A percentile compares a stretch with the other conserved stretches of the same genome.
Conservation (phyloP, 2,797 vertebrate genomes). For the Paedocypris micromegethes region DNA sequence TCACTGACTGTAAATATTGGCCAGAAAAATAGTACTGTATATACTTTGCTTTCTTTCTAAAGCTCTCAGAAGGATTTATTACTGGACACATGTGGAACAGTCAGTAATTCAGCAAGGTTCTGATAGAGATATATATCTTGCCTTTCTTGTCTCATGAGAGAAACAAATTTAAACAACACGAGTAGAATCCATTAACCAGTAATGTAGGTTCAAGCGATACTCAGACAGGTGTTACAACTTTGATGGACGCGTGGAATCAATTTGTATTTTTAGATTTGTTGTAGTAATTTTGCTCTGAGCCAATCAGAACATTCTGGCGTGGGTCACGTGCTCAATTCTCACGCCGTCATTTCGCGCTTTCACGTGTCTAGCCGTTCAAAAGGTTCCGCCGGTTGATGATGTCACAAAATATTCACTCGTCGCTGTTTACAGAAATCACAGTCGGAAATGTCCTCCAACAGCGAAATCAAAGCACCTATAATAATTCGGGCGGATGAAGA, state of each 20-base stretch:
- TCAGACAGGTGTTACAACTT: conserved; percentile 31
- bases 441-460: no score
- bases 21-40: conserved; percentile 19
- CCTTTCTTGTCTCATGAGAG: conserved; percentile 32
- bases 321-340: no score
- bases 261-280: conserved; percentile 3
- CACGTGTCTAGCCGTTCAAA: no score
- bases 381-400: no score
- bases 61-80: conserved; percentile 8
- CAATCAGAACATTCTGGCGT: no score
- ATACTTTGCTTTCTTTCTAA: conserved; percentile 6
- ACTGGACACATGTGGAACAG: conserved; percentile 12
- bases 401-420: no score
- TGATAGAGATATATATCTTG: conserved; percentile 34
- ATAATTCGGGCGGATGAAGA: no score
- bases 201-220: conserved; percentile 37
- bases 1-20: conserved; percentile 16
- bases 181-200: conserved; percentile 29
- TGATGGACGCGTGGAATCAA: conserved; percentile 32
- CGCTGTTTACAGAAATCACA: no score
- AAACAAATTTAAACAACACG: conserved; percentile 24
- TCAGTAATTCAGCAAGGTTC: conserved; percentile 36
- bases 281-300: no score
- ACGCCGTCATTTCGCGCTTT: no score
- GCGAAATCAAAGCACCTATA: no score